Conservation (phyloP, 37 sponge, comb jelly and placozoan species). For the Spongilla lacustris region DNA sequence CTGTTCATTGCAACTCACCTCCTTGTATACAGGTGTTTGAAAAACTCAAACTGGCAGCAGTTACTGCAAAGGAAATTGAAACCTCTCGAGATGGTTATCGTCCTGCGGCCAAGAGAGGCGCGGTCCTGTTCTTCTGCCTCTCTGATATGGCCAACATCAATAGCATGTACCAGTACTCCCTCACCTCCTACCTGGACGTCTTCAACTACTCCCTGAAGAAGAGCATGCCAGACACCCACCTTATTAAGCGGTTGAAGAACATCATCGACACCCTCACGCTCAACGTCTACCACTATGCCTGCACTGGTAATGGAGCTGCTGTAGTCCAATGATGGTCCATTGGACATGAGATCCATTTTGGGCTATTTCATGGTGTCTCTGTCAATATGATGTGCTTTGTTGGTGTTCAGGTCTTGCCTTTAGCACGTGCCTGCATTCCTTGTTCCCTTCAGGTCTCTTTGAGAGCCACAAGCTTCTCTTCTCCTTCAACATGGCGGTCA, state of each 20-base stretch:
- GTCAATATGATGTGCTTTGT: too few relatives aligned
- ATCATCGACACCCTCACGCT: constrained; percentile 94
- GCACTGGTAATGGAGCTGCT: constrained; percentile 73
- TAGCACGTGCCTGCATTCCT: neutral
- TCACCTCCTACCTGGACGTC: constrained; percentile 92
- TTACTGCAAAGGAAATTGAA: constrained; percentile 92
- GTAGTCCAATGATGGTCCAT: neutral
- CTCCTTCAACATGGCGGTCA: constrained; percentile 98
- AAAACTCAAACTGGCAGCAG: constrained; percentile 86
- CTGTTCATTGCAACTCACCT: neutral
- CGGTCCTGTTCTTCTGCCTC: constrained; percentile 98
- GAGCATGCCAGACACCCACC: constrained; percentile 89
- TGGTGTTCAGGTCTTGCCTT: too few relatives aligned
- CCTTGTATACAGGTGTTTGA: constrained; percentile 68
- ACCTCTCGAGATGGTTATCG: constrained; percentile 92
- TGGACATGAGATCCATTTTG: too few relatives aligned
- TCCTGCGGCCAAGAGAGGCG: constrained; percentile 95
- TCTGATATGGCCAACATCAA: constrained; percentile 98
- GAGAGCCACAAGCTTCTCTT: constrained; percentile 98
- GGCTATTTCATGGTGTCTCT: too few relatives aligned
- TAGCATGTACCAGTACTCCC: constrained; percentile 99
- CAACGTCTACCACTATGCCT: constrained; percentile 99
- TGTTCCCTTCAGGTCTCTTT: constrained; percentile 78
- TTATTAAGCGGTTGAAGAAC: constrained; percentile 90
- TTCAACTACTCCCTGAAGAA: constrained; percentile 91